Evolutionary conservation across 2,797 vertebrate species (phyloP).

Genomic region (Pseudochirops cupreus): DNA sequence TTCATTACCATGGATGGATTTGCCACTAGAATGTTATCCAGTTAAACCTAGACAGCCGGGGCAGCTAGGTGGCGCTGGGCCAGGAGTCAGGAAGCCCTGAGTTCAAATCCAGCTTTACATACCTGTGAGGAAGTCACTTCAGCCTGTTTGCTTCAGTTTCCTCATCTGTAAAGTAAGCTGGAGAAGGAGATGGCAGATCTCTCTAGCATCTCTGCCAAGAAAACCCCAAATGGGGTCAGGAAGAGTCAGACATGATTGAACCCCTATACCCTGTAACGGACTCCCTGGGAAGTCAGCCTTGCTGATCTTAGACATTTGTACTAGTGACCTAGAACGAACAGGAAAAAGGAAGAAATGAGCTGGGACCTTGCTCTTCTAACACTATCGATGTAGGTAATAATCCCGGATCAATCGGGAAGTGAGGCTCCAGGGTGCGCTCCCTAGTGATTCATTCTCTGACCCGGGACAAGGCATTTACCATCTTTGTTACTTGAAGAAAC

Average conservation of each 20-base stretch:
- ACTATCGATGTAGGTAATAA: too few relatives aligned
- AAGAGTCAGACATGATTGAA: background rate
- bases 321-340: background rate
- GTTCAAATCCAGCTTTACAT: background rate
- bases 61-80: too few relatives aligned
- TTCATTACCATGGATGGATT: background rate
- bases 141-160: background rate
- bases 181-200: background rate
- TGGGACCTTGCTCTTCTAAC: conserved; percentile 7
- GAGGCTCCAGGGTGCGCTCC: background rate
- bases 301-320: background rate
- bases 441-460: background rate
- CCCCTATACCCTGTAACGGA: background rate
- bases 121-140: background rate
- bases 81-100: background rate
- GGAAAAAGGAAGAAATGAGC: background rate
- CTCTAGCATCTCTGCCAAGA: background rate
- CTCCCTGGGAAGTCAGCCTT: conserved; percentile 8
- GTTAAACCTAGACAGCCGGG: background rate
- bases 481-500: background rate
- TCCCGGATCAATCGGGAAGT: too few relatives aligned
- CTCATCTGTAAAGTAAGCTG: background rate
- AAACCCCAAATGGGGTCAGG: background rate
- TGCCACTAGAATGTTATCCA: conserved; percentile 28
- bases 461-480: background rate